These are phyloP conservation scores for Leptogaster cylindrica DNA, from an alignment of 2,888 invertebrate genomes.

Conservation along the genomic window DNA sequence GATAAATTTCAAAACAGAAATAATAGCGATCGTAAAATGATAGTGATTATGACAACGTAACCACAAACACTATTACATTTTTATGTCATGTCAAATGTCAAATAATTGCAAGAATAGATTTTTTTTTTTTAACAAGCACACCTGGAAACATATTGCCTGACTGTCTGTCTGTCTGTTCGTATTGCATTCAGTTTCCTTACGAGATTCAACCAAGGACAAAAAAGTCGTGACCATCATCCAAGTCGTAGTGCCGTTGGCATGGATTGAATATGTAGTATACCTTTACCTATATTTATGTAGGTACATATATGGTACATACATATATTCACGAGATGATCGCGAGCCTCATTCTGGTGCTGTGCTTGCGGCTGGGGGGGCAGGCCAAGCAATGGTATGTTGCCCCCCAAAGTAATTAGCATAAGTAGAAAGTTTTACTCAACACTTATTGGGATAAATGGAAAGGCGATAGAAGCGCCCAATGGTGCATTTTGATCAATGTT, in stretches of 20 bases:
- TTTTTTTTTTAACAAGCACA: slow-evolving; percentile 3
- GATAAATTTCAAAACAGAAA: too few species aligned
- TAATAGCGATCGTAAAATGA: too few species aligned
- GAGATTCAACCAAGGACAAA: slow-evolving; percentile 19
- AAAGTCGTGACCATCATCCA: slow-evolving; percentile 25
- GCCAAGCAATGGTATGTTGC: slow-evolving; percentile 26
- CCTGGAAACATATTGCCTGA: slow-evolving; percentile 14
- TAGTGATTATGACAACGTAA: too few species aligned
- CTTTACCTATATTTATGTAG: not conserved
- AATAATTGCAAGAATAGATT: not conserved
- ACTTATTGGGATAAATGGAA: not conserved
- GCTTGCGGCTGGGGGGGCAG: not conserved
- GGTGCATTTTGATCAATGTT: not conserved
- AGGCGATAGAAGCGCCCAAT: not conserved
- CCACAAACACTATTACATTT: too few species aligned
- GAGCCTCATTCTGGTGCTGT: not conserved
- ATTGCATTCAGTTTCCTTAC: slow-evolving; percentile 7
- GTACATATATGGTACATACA: too few species aligned
- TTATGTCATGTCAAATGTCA: slow-evolving; percentile 14
- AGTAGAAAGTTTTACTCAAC: slow-evolving; percentile 17
- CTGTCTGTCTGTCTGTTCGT: slow-evolving; percentile 2
- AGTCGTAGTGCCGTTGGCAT: not conserved
- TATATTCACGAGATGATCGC: not conserved
- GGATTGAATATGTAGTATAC: too few species aligned
- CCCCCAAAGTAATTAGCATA: slow-evolving; percentile 19